Conservation (phyloP, 2,797 vertebrate genomes). For the Takifugu ocellatus region DNA sequence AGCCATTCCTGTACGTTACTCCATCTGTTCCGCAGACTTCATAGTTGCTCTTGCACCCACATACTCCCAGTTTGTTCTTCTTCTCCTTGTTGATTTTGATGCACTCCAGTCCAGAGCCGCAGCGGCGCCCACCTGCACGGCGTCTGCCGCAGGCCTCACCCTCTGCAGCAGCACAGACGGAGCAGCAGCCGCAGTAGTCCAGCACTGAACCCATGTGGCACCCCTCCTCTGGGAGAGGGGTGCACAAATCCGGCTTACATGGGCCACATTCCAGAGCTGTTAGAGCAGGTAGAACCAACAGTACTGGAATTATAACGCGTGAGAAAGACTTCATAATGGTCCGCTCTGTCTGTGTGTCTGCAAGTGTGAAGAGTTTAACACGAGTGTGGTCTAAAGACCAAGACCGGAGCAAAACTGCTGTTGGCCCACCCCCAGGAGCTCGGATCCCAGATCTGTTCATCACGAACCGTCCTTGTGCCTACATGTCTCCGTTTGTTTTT, state of each 20-base stretch:
- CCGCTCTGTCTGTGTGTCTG: neutral
- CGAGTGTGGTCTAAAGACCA: conserved; percentile 2
- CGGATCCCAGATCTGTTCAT: conserved; percentile 8
- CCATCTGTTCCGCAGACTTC: conserved; percentile 87
- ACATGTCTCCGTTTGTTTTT: too few species aligned
- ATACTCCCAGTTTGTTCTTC: conserved; percentile 79
- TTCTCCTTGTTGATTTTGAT: conserved; percentile 71
- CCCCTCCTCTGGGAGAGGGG: conserved; percentile 71
- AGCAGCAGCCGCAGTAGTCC: conserved; percentile 83
- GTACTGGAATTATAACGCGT: neutral
- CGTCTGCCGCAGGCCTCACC: conserved; percentile 79
- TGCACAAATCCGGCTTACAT: conserved; percentile 72
- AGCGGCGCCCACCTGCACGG: conserved; percentile 67
- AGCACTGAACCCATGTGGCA: conserved; percentile 72
- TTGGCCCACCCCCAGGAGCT: conserved; percentile 28
- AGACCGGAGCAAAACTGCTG: neutral
- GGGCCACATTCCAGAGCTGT: conserved; percentile 58
- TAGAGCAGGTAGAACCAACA: conserved; percentile 8
- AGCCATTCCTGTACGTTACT: conserved; percentile 78
- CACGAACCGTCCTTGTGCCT: too few species aligned
- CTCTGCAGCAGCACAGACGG: conserved; percentile 78
- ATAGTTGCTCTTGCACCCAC: conserved; percentile 82
- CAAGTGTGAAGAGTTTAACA: too few species aligned
- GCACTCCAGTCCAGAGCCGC: conserved; percentile 84
- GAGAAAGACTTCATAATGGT: conserved; percentile 29